phyloP scores from a whole-genome alignment of 2,797 vertebrate genomes.

The Gymnothorax reevesii region DNA sequence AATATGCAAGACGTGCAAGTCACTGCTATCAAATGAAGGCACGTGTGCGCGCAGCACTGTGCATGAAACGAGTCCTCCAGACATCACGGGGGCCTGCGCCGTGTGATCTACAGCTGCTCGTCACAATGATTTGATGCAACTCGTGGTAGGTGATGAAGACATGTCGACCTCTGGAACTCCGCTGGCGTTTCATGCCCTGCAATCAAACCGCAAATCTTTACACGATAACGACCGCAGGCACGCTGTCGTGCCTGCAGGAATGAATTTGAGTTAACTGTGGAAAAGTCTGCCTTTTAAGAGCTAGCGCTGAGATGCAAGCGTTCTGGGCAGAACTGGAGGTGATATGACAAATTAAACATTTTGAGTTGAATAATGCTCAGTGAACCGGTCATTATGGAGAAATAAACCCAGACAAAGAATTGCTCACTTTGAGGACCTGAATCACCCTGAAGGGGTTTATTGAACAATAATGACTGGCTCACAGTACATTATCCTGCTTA shows the following conservation, averaged over 20 bases:
- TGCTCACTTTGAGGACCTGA: too few relatives aligned
- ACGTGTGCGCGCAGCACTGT: background rate
- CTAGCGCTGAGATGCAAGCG: background rate
- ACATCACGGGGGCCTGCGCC: background rate
- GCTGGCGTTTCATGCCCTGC: background rate
- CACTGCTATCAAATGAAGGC: background rate
- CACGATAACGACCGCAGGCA: background rate
- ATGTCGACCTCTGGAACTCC: background rate
- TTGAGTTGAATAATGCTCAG: background rate
- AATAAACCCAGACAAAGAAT: too few relatives aligned
- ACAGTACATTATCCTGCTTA: too few relatives aligned
- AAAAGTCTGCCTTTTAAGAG: background rate
- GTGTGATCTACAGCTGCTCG: background rate
- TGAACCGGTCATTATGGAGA: too few relatives aligned
- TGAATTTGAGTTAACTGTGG: background rate
- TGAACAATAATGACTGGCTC: too few relatives aligned
- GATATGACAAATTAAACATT: background rate
- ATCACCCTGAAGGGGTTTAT: too few relatives aligned
- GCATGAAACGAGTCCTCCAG: slow-evolving; percentile 2
- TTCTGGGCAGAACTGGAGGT: background rate
- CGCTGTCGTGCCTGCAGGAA: background rate
- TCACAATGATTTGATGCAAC: background rate
- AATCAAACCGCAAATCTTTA: background rate
- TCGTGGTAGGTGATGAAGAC: background rate
- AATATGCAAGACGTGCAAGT: background rate